Base-by-base conservation (phyloP, 2,888 invertebrate genomes). In the Galerucella calmariensis region DNA sequence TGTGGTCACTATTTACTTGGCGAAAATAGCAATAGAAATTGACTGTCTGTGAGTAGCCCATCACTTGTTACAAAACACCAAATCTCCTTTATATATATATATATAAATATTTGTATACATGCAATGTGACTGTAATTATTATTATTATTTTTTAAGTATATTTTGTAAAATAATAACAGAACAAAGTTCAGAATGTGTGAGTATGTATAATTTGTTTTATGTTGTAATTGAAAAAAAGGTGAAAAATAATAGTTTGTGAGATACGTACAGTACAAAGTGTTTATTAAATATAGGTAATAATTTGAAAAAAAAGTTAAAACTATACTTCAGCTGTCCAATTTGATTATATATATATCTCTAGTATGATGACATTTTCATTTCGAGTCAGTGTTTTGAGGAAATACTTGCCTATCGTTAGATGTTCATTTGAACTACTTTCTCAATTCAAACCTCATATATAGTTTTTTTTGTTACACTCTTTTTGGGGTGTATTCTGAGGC, bases 71-170 rank as follows among this genome's bases (percentile, higher is more conserved):
- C 35, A 20, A 61, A 58, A 46, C 48, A 73, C 58, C 63, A 61
- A 69, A 61, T 66, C 44, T 46, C 48, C 51, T 74, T 56, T 63
- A 65, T 73, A 68, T 58, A 62, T 74, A 59, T 41, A 44, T 59
- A 66, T 70, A 68, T 58, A 62, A 71, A 59, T 48, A 48, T 48
- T 70, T 74, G 72, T 74, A 76, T 74, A 71, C 73, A 75, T 62
- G 46, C 62, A 73, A 71, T 65, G 59, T 71, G 77, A 77, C 73
- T 77, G 77, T 77, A 77, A 75, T 77, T 77, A 75, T 68, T 68
- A 75, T 68, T 68, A 62, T 74, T 74, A 75, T 73, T 72, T 70
- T 41, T 71, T 67, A 59, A 69, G 67, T 65, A 72, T 72, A 70
- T 63, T 74, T 27, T 76, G 69, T 72, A 56, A 56, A 69, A 62